These are phyloP conservation scores for Limonius californicus DNA, from an alignment of 1,140 invertebrate genomes.

Conservation along the genomic window DNA sequence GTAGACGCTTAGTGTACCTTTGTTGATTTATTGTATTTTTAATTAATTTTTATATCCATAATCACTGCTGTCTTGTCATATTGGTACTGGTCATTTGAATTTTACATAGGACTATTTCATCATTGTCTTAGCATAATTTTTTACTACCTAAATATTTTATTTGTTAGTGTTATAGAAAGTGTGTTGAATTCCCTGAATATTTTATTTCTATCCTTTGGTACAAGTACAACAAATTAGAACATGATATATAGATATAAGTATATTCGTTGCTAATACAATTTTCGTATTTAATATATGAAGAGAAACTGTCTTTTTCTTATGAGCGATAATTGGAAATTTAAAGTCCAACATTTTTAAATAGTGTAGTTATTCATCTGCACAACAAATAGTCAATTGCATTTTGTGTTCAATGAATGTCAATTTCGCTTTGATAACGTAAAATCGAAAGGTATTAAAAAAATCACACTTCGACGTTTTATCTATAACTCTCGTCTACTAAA, in stretches of 20 bases:
- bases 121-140: conserved; percentile 18
- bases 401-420: not conserved
- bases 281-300: not conserved
- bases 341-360: not conserved
- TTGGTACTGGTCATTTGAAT: conserved; percentile 41
- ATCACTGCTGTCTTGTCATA: conserved; percentile 43
- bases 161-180: conserved; percentile 28
- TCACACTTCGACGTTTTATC: too few relatives aligned
- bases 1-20: conserved; percentile 39
- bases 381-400: not conserved
- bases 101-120: conserved; percentile 24
- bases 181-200: not conserved
- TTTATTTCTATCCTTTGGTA: not conserved
- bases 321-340: not conserved
- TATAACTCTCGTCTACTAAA: too few relatives aligned
- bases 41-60: conserved; percentile 23
- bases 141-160: conserved; percentile 32
- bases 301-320: not conserved
- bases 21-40: conserved; percentile 19
- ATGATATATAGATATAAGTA: not conserved
- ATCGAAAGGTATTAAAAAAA: not conserved
- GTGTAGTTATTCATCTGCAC: not conserved
- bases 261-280: not conserved
- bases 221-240: not conserved
- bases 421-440: not conserved